Percentiles rank a stretch among this genome's conserved stretches.
These are phyloP conservation scores for Planiliza haematocheilus DNA, from an alignment of 2,113 vertebrate genomes.

Conservation along the genomic window DNA sequence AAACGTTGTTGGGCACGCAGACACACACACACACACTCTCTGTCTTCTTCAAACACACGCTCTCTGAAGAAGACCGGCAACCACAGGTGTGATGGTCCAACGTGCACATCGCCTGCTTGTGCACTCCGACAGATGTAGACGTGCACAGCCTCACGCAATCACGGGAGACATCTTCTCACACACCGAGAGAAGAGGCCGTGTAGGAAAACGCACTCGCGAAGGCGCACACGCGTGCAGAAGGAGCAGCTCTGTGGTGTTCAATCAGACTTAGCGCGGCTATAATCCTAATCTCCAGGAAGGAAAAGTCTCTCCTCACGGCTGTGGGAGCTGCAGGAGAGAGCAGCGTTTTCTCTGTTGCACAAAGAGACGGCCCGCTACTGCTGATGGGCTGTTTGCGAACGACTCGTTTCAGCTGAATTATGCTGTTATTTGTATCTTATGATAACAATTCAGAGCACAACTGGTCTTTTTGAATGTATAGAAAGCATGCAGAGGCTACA, in stretches of 20 bases:
- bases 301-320: constrained; percentile 61
- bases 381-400: constrained; percentile 49
- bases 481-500: neutral
- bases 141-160: constrained; percentile 25
- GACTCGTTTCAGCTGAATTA: constrained; percentile 34
- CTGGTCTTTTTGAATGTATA: neutral
- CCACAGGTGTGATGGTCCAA: neutral
- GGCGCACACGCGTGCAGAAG: constrained; percentile 27
- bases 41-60: constrained; percentile 28
- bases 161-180: constrained; percentile 25
- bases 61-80: neutral
- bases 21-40: constrained; percentile 2
- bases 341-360: constrained; percentile 44
- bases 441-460: constrained; percentile 31
- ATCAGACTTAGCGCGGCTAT: constrained; percentile 75
- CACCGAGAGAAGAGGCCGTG: neutral
- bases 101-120: constrained; percentile 1
- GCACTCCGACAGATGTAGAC: constrained; percentile 27
- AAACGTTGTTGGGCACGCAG: neutral
- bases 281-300: constrained; percentile 78
- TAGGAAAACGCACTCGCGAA: constrained; percentile 18
- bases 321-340: constrained; percentile 51
- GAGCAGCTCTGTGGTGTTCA: constrained; percentile 69
- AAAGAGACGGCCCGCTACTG: constrained; percentile 49
- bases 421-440: constrained; percentile 26